Base-by-base conservation (phyloP, 2,113 vertebrate genomes). In the Gila orcuttii region DNA sequence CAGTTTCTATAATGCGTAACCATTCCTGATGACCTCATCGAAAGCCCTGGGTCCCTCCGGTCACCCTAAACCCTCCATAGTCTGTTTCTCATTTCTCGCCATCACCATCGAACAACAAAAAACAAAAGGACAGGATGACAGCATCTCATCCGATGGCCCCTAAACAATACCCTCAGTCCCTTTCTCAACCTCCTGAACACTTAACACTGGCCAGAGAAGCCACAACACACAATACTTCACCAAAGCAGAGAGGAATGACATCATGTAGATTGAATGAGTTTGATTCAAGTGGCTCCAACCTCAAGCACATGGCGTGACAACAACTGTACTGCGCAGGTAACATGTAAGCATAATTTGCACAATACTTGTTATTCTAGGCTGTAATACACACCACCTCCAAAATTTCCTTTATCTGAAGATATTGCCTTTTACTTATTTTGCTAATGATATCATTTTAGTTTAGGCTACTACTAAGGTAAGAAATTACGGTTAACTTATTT, bases 241-340 rank as follows among this genome's bases (percentile, higher is more conserved):
- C 47, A 87, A 47, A 89, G 81, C 82, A 79, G 85, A 88, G 88
- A 88, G 82, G 89, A 13, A 39, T 93, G 90, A 94, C 90, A 90
- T 92, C 87, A 93, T 86, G 87, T 89, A 66, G 79, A 45, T 89
- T 87, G 87, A 92, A 88, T 85, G 89, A 87, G 86, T 33, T 66
- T 85, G 85, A 91, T 88, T 92, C 90, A 91, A 82, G 93, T 89
- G 90, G 84, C 86, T 88, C 45, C 19, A 86, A 86, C 90, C 89
- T 90, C 90, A 90, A 90, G 90, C 86, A 88, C 73, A 84, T 60
- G 57, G 73, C 7, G 45, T 42, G 12, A 52, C 74, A 52, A 47
- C 82, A 68, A 21, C 21, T 33, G 73, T 4, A 23, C 42, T 25
- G 64, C 55, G 8, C 23, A 25, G 73, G 39, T 62, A 81, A 75